Conservation (phyloP, 1,140 invertebrate genomes). For the Mylabris phalerata region DNA sequence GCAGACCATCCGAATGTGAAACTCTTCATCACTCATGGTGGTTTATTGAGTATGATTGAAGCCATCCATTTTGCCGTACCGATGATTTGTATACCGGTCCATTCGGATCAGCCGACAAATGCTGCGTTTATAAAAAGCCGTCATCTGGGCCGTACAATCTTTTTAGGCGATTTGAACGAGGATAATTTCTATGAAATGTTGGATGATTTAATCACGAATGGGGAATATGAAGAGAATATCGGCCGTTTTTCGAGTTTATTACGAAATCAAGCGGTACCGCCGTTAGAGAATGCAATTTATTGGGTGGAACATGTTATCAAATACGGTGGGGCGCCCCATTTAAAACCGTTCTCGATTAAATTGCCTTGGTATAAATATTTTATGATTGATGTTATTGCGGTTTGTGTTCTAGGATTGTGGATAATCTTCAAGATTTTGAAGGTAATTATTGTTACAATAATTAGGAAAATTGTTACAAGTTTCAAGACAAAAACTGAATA, state of each 20-base stretch:
- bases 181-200: constrained; percentile 6
- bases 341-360: constrained; percentile 46
- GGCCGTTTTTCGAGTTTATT: constrained; percentile 7
- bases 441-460: no score
- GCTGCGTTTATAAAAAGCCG: constrained; percentile 25
- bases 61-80: constrained; percentile 45
- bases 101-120: constrained; percentile 32
- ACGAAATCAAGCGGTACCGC: constrained; percentile 35
- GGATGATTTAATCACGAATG: constrained; percentile 12
- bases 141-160: constrained; percentile 8
- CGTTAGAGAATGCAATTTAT: constrained; percentile 59
- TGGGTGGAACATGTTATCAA: constrained; percentile 62
- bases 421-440: no score
- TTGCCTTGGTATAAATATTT: constrained; percentile 53
- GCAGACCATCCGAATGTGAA: constrained; percentile 53
- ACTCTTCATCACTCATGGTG: constrained; percentile 42
- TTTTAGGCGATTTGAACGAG: constrained; percentile 1
- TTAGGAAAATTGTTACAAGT: no score
- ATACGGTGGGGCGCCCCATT: constrained; percentile 38
- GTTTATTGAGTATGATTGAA: constrained; percentile 34
- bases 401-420: not conserved
- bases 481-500: no score
- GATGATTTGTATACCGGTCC: constrained; percentile 39
- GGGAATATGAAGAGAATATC: constrained; percentile 26
- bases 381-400: constrained; percentile 49